These are phyloP conservation scores for Schlechtendalia chinensis DNA, from an alignment of 1,140 invertebrate species.

Conservation along the genomic window DNA sequence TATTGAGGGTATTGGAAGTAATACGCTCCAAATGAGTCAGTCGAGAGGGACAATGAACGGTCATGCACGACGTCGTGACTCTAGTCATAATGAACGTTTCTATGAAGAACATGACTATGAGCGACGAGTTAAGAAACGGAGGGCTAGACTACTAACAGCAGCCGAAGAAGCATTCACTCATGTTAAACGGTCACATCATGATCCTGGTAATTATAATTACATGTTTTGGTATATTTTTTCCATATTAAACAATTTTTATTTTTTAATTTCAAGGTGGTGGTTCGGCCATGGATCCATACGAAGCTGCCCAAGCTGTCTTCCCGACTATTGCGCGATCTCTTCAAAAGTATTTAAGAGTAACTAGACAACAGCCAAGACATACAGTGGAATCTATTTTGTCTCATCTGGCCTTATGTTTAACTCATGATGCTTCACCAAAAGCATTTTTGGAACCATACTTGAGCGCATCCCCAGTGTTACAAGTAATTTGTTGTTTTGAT, in stretches of 20 bases:
- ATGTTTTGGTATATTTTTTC: not conserved
- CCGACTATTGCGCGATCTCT: slow-evolving; percentile 91
- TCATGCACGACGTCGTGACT: slow-evolving; percentile 73
- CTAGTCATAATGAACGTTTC: slow-evolving; percentile 93
- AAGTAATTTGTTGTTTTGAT: slow-evolving; percentile 52
- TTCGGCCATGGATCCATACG: slow-evolving; percentile 84
- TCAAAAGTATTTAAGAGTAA: slow-evolving; percentile 94
- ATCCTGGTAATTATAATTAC: slow-evolving; percentile 41
- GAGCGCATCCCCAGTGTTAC: slow-evolving; percentile 71
- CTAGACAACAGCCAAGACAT: slow-evolving; percentile 90
- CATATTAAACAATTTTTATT: not conserved
- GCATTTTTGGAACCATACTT: slow-evolving; percentile 90
- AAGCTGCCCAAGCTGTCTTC: slow-evolving; percentile 96
- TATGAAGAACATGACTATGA: slow-evolving; percentile 98
- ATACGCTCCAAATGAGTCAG: slow-evolving; percentile 59
- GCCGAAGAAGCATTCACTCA: slow-evolving; percentile 97
- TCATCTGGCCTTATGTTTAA: slow-evolving; percentile 86
- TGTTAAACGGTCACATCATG: slow-evolving; percentile 76
- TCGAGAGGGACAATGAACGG: slow-evolving; percentile 68
- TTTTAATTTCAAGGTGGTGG: slow-evolving; percentile 55
- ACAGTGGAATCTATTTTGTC: slow-evolving; percentile 85
- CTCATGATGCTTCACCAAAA: slow-evolving; percentile 87
- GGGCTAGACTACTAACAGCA: slow-evolving; percentile 83
- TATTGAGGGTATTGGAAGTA: slow-evolving; percentile 78
- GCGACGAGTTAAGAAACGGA: slow-evolving; percentile 83